Evolutionary conservation across 2,888 invertebrate species (phyloP).

Genomic region (Acholoe squamosa): DNA sequence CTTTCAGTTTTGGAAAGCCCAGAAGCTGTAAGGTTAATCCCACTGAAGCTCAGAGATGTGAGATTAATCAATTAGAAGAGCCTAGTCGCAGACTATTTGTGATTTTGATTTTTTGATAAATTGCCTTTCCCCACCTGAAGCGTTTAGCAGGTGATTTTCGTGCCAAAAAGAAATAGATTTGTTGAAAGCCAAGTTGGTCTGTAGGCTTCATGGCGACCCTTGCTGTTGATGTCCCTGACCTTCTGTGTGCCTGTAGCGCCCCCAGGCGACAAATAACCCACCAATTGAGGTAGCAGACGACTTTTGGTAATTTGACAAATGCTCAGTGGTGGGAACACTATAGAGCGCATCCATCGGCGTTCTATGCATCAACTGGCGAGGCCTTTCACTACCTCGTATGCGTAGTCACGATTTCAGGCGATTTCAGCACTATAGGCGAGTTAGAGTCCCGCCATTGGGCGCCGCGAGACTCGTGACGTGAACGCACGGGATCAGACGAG

Average conservation of each 20-base stretch:
- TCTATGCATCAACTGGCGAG: conserved; percentile 40
- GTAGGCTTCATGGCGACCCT: not conserved
- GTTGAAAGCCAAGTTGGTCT: conserved; percentile 37
- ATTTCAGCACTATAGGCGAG: conserved; percentile 2
- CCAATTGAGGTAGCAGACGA: conserved; percentile 32
- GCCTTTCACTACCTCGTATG: not conserved
- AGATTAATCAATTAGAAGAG: no score
- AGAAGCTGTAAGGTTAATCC: no score
- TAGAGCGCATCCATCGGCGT: conserved; percentile 27
- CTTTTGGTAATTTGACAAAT: conserved; percentile 43
- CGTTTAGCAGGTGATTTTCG: conserved; percentile 3
- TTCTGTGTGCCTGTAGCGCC: not conserved
- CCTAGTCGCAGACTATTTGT: not conserved
- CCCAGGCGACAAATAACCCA: conserved; percentile 14
- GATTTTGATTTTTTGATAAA: not conserved
- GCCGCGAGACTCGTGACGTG: conserved; percentile 20
- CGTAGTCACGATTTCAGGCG: not conserved
- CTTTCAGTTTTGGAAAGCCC: no score
- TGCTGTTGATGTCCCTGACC: conserved; percentile 15
- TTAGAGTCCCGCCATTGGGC: not conserved
- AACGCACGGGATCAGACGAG: conserved; percentile 39
- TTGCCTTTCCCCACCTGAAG: not conserved
- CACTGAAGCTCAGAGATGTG: no score
- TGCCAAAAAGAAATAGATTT: conserved; percentile 38
- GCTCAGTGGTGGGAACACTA: not conserved